Percentiles rank a stretch among this genome's conserved stretches.
phyloP scores from a whole-genome alignment of 2,888 invertebrate genomes.

The Clepsis dumicolana region DNA sequence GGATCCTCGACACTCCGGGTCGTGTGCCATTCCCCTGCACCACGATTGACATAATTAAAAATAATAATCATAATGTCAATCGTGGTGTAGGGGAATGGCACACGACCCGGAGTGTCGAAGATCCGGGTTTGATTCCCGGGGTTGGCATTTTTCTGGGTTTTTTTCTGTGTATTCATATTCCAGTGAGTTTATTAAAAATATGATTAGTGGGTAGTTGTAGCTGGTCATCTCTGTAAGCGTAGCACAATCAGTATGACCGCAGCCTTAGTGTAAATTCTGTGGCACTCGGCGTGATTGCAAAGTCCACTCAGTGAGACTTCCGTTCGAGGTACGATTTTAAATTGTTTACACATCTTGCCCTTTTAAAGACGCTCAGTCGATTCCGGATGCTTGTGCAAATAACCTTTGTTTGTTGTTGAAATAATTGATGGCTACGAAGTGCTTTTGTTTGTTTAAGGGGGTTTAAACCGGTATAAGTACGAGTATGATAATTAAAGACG shows the following conservation, averaged over 20 bases:
- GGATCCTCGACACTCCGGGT: no score
- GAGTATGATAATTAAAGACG: not conserved
- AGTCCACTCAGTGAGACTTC: constrained; percentile 75
- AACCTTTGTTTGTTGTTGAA: constrained; percentile 3
- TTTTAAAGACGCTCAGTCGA: constrained; percentile 56
- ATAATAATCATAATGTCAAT: no score
- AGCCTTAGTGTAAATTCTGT: constrained; percentile 67
- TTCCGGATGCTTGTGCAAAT: constrained; percentile 2
- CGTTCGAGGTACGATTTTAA: constrained; percentile 73
- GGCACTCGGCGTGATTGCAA: constrained; percentile 82
- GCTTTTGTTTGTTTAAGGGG: not conserved
- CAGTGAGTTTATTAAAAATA: no score
- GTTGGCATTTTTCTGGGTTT: no score
- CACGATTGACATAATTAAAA: no score
- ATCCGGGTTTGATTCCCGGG: no score
- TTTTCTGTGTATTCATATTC: no score
- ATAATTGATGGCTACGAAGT: not conserved
- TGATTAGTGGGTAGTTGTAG: no score
- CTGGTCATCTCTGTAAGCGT: no score
- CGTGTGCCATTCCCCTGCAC: no score
- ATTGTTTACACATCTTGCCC: constrained; percentile 74
- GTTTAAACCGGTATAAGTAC: not conserved
- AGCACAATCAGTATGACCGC: not conserved
- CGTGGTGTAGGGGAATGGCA: no score
- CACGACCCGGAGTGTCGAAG: no score